Evolutionary conservation across 1,140 invertebrate genomes (phyloP).

Genomic region (Drosophila bifasciata): DNA sequence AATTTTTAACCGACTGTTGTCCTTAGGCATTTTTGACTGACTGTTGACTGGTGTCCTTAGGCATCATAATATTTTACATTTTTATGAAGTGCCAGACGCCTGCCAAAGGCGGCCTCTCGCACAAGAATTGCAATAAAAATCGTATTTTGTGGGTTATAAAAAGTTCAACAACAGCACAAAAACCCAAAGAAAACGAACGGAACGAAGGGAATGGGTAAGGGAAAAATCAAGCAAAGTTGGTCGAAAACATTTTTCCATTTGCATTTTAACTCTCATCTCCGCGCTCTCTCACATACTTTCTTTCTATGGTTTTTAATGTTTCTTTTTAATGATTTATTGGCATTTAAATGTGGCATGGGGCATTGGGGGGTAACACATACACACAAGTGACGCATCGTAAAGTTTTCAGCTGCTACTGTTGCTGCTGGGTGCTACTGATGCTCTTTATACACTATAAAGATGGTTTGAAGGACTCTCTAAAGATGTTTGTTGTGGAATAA

Average conservation of each 20-base stretch:
- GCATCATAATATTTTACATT: conserved; percentile 82
- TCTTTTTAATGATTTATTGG: conserved; percentile 79
- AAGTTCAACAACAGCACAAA: conserved; percentile 50
- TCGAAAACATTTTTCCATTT: conserved; percentile 61
- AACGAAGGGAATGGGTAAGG: not conserved
- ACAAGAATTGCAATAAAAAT: conserved; percentile 68
- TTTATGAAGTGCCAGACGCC: conserved; percentile 76
- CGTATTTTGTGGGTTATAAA: conserved; percentile 79
- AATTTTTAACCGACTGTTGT: conserved; percentile 60
- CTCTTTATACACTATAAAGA: no score
- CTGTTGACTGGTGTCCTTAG: conserved; percentile 69
- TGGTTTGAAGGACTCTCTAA: no score
- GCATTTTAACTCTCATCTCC: conserved; percentile 31
- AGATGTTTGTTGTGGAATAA: no score
- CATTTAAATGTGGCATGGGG: conserved; percentile 67
- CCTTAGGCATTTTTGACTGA: conserved; percentile 41
- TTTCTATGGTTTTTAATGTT: conserved; percentile 40
- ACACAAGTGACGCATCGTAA: conserved; percentile 69
- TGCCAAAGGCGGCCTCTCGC: conserved; percentile 51
- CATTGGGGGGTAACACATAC: not conserved
- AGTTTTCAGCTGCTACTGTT: conserved; percentile 60
- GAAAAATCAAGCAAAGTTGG: conserved; percentile 45
- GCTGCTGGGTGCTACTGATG: conserved; percentile 5
- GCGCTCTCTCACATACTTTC: conserved; percentile 14
- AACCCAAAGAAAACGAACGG: conserved; percentile 10